These are phyloP conservation scores for Semotilus atromaculatus DNA, from an alignment of 2,797 vertebrate species.

Conservation along the genomic window DNA sequence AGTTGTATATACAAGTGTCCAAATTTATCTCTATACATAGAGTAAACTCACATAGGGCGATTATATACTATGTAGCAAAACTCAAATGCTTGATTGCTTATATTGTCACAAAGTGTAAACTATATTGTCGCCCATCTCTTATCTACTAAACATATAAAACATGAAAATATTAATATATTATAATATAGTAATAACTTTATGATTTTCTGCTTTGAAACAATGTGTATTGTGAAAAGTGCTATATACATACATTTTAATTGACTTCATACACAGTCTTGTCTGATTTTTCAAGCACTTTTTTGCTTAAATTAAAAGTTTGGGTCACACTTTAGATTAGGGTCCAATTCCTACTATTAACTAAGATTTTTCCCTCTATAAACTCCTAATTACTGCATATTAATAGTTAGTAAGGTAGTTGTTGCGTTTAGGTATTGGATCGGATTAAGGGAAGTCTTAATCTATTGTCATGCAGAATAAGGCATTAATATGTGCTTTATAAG, in stretches of 20 bases:
- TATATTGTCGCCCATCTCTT: background rate
- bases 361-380: too few relatives aligned
- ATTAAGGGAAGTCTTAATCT: too few relatives aligned
- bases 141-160: background rate
- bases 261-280: background rate
- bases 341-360: too few relatives aligned
- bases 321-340: too few relatives aligned
- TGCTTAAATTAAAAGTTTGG: background rate
- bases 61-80: background rate
- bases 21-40: too few relatives aligned
- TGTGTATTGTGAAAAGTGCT: background rate
- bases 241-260: background rate
- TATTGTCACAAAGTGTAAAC: background rate
- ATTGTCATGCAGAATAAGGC: too few relatives aligned
- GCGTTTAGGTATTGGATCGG: too few relatives aligned
- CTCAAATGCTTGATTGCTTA: background rate
- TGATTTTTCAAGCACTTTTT: background rate
- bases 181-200: background rate
- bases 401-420: too few relatives aligned
- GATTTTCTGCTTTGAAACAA: background rate
- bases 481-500: too few relatives aligned
- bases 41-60: too few relatives aligned
- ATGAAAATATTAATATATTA: background rate
- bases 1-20: too few relatives aligned
- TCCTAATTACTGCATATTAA: too few relatives aligned